phyloP scores from a whole-genome alignment of 2,888 invertebrate genomes.

The Ephialtes manifestator region DNA sequence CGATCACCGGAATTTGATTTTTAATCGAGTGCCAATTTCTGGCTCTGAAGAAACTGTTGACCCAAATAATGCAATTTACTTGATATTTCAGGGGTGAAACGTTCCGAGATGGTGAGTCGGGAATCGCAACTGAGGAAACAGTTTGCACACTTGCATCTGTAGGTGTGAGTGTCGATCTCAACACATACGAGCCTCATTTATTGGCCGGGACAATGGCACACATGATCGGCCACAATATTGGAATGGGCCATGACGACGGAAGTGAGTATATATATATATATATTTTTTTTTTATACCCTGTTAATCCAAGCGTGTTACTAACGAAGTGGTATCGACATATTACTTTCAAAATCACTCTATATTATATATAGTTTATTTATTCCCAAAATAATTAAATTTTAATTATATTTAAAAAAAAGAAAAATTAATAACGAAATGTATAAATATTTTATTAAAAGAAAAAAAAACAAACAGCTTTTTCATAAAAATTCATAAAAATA shows the following conservation, averaged over 20 bases:
- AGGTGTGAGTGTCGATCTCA: slow-evolving; percentile 97
- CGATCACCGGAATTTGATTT: not conserved
- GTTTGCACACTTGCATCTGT: slow-evolving; percentile 97
- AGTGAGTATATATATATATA: slow-evolving; percentile 87
- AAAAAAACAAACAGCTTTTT: no score
- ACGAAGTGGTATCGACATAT: not conserved
- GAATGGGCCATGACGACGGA: slow-evolving; percentile 98
- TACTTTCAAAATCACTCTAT: not conserved
- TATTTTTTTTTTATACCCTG: not conserved
- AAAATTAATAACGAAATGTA: no score
- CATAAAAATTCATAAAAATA: no score
- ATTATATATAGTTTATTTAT: no score
- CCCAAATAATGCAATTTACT: not conserved
- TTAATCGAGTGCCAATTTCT: not conserved
- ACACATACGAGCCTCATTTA: slow-evolving; percentile 97
- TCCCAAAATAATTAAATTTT: no score
- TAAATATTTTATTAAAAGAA: no score
- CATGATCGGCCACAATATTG: slow-evolving; percentile 99
- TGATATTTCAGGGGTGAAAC: slow-evolving; percentile 90
- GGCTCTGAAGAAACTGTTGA: not conserved
- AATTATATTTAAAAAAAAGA: no score
- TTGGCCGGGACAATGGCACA: slow-evolving; percentile 99
- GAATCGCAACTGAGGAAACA: slow-evolving; percentile 97
- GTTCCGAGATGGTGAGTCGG: slow-evolving; percentile 96
- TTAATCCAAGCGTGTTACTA: not conserved